Evolutionary conservation across 1,140 invertebrate species (phyloP), one percentile per base, ranked within the genome.

Genomic region (Temnothorax curvispinosus): DNA sequence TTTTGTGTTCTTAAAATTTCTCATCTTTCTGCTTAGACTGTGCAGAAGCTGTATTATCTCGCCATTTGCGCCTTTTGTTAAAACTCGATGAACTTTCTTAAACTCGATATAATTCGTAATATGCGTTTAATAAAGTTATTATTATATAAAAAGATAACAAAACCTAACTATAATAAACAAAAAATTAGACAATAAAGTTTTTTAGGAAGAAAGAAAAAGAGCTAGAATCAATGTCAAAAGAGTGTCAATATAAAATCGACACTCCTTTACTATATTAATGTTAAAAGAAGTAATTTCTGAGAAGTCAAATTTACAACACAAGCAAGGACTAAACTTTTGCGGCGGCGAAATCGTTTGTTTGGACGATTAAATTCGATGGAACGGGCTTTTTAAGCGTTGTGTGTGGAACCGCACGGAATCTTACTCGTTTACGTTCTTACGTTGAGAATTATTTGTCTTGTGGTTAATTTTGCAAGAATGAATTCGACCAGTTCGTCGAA

Each of bases 321-420:
- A 21, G 1, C 76, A 18, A 67, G 15, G 27, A 18, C 2, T 9
- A n/a, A 18, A 64, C 3, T 27, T 27, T 56, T 56, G 77, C 21
- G 77, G 21, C 9, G 47, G 32, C 5, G 1, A 77, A 67, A 67
- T 80, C n/a, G 64, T 81, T 81, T 69, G 64, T 69, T 69, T 69
- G 15, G 35, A n/a, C 8, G 35, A 81, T 81, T 69, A 81, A 69
- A 56, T 54, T 81, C 21, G 15, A 32, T 9, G 13, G 8, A 69
- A 64, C 56, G 9, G 50, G 3, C 21, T 52, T 67, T 21, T 27
- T 27, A 27, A 35, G 54, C 60, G 0, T 67, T 27, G 64, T 44
- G 21, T 32, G 8, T 13, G 32, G 13, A 18, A 38, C 0, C 47
- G 32, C 3, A n/a, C 15, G 8, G 4, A 44, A 47, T 32, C 27